phyloP scores from a whole-genome alignment of 2,113 vertebrate genomes.

The Gobiocypris rarus region DNA sequence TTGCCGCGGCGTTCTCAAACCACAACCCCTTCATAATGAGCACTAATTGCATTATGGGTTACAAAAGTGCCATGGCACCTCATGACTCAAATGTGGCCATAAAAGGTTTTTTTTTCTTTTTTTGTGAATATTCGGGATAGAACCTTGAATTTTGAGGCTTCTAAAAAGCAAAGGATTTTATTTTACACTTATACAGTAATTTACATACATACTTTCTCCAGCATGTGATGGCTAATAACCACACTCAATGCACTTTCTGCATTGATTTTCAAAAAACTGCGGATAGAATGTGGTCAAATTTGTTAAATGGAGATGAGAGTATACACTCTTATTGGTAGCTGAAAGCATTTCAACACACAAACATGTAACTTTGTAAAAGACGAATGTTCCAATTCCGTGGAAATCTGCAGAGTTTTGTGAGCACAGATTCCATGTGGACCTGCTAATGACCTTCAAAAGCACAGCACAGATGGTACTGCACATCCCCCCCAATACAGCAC shows the following conservation, averaged over 20 bases:
- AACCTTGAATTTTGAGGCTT: neutral
- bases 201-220: neutral
- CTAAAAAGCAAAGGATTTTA: neutral
- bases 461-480: conserved; percentile 37
- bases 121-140: neutral
- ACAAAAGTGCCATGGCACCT: neutral
- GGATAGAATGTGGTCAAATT: neutral
- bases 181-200: neutral
- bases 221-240: neutral
- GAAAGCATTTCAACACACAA: neutral
- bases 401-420: neutral
- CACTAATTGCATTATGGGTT: neutral
- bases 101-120: neutral
- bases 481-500: conserved; percentile 24
- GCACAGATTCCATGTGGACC: conserved; percentile 7
- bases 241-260: neutral
- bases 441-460: conserved; percentile 38
- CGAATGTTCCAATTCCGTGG: conserved; percentile 7
- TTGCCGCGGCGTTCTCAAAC: neutral
- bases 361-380: neutral
- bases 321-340: neutral
- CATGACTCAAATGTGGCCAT: neutral
- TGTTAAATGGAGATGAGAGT: neutral
- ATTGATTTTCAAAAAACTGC: neutral
- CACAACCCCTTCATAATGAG: neutral